These are phyloP conservation scores for Phocides pigmalion DNA, from an alignment of 1,140 invertebrate genomes.

Conservation along the genomic window DNA sequence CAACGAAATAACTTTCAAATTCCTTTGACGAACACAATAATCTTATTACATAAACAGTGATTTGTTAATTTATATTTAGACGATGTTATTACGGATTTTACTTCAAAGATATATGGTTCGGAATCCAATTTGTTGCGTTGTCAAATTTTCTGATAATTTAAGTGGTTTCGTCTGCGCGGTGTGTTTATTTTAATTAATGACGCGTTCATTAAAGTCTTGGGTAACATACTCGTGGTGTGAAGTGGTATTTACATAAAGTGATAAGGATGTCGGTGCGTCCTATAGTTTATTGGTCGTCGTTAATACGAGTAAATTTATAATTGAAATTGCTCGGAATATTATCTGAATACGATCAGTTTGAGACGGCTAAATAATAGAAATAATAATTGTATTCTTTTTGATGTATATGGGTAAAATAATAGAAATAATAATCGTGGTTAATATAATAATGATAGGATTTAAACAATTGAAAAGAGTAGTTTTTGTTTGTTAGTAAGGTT, in stretches of 20 bases:
- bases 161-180: conserved; percentile 35
- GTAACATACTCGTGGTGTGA: conserved; percentile 36
- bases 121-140: conserved; percentile 55
- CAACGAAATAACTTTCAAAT: conserved; percentile 21
- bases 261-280: conserved; percentile 41
- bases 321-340: conserved; percentile 10
- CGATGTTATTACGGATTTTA: conserved; percentile 54
- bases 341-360: conserved; percentile 29
- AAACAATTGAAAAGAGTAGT: no score
- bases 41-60: conserved; percentile 21
- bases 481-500: no score
- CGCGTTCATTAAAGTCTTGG: conserved; percentile 35
- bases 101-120: conserved; percentile 43
- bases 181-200: conserved; percentile 50
- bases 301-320: conserved; percentile 41
- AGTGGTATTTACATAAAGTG: conserved; percentile 54
- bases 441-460: no score
- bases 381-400: not conserved
- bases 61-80: conserved; percentile 49
- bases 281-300: conserved; percentile 31
- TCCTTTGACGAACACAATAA: conserved; percentile 20
- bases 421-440: no score
- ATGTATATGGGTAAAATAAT: no score
- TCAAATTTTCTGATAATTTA: conserved; percentile 51
- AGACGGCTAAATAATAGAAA: not conserved